Evolutionary conservation across 2,113 vertebrate genomes (phyloP).

Genomic region (Tragelaphus buxtoni): DNA sequence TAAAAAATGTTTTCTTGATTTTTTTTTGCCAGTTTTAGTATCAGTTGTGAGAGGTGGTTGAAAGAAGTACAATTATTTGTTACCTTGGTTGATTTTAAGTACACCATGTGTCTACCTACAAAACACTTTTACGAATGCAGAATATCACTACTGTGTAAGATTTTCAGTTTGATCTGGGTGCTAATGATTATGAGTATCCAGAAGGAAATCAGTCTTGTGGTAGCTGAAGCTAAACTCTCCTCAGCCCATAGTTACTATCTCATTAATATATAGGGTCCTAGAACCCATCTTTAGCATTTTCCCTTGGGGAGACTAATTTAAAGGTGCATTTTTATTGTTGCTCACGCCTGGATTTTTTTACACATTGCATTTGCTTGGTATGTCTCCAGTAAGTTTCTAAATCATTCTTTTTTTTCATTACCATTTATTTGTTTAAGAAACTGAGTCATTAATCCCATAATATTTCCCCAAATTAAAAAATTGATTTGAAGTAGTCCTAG

Average conservation of each 20-base stretch:
- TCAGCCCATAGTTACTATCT: neutral
- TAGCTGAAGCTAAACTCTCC: neutral
- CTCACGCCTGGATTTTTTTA: neutral
- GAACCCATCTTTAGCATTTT: neutral
- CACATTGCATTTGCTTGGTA: neutral
- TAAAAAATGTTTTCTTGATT: neutral
- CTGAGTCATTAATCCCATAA: neutral
- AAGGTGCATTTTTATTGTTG: neutral
- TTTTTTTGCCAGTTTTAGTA: neutral
- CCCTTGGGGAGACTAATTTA: neutral
- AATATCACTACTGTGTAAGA: neutral
- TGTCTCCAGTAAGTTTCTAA: neutral
- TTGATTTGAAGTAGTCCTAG: neutral
- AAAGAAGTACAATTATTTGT: neutral
- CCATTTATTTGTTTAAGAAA: neutral
- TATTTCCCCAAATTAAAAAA: neutral
- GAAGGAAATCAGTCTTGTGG: neutral
- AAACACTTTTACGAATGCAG: neutral
- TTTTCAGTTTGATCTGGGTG: neutral
- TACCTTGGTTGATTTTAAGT: neutral
- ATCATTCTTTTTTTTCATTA: neutral
- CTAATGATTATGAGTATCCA: neutral
- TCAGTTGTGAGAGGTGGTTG: neutral
- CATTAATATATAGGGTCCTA: neutral
- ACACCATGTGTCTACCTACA: neutral